phyloP scores from a whole-genome alignment of 2,797 vertebrate genomes.

The Coregonus suidteri region DNA sequence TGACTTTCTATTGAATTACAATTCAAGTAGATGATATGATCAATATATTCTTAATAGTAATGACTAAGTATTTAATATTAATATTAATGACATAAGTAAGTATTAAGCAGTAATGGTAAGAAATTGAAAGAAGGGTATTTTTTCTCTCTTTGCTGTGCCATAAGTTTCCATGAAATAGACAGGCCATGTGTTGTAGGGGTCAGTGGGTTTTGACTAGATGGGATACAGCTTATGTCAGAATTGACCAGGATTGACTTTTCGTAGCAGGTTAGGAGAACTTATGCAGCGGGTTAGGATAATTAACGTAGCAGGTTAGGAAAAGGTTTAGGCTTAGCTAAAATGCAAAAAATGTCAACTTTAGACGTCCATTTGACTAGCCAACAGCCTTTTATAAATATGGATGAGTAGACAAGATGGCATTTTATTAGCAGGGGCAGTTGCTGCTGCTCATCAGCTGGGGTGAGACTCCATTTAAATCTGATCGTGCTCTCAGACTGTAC shows the following conservation, averaged over 20 bases:
- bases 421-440: slow-evolving; percentile 44
- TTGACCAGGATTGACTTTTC: no score
- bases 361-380: not conserved
- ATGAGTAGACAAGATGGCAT: slow-evolving; percentile 56
- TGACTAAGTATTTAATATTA: no score
- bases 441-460: slow-evolving; percentile 43
- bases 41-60: no score
- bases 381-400: slow-evolving; percentile 43
- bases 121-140: not conserved
- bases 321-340: not conserved
- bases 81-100: not conserved
- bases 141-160: slow-evolving; percentile 17
- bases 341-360: not conserved
- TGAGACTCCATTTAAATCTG: not conserved
- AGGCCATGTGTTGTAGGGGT: not conserved
- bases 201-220: slow-evolving; percentile 1
- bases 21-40: no score
- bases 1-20: no score
- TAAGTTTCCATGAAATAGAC: not conserved
- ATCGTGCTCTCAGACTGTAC: slow-evolving; percentile 7
- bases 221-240: no score
- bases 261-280: no score
- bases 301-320: no score
- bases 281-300: no score
- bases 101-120: not conserved